Evolutionary conservation across 2,113 vertebrate genomes (phyloP).

Genomic region (Struthio camelus): DNA sequence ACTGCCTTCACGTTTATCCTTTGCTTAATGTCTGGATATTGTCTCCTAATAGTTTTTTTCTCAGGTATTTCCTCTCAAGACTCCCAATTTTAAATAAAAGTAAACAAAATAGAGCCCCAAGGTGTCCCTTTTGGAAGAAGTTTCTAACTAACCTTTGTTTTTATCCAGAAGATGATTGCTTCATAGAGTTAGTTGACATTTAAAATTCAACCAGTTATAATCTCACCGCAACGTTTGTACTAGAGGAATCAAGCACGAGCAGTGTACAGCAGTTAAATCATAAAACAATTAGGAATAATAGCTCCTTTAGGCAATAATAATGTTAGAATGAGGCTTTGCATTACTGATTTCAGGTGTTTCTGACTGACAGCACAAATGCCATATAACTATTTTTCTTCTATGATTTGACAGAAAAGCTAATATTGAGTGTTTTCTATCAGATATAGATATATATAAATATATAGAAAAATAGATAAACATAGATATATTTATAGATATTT

Average conservation of each 20-base stretch:
- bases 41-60: background rate
- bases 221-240: background rate
- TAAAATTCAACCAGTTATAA: slow-evolving; percentile 15
- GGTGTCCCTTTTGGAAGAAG: background rate
- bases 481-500: too few species aligned
- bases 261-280: background rate
- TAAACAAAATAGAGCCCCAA: background rate
- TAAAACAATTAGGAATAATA: slow-evolving; percentile 5
- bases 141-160: background rate
- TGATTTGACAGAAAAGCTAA: background rate
- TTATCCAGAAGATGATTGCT: background rate
- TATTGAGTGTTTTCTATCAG: too few species aligned
- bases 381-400: background rate
- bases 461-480: too few species aligned
- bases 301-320: slow-evolving; percentile 17
- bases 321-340: background rate
- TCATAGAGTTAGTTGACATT: slow-evolving; percentile 4
- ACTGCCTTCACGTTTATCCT: background rate
- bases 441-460: too few species aligned
- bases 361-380: background rate
- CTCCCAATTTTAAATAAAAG: background rate
- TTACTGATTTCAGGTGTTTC: background rate
- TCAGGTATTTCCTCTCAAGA: background rate
- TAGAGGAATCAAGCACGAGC: background rate
- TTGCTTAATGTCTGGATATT: fast-evolving